Evolutionary conservation across 2,888 invertebrate genomes (phyloP), one percentile per base, ranked within the genome.

Genomic region (Drosophila atroscutellata): DNA sequence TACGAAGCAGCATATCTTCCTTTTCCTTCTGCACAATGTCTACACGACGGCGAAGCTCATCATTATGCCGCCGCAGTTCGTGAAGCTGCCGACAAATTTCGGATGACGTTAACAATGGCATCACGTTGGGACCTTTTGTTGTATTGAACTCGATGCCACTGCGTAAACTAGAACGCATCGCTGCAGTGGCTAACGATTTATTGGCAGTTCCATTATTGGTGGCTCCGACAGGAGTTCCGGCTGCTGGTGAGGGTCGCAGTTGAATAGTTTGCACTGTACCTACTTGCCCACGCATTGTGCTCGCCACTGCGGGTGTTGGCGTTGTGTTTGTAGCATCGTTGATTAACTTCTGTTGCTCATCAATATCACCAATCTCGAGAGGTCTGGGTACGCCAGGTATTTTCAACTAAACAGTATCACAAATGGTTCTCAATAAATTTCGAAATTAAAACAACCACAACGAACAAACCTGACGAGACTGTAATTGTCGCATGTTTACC

Each of bases 81-180:
- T 91, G 77, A 3, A 93, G 72, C 71, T 93, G 92, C 0, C 92
- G 88, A 60, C 91, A 92, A 28, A 93, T 90, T 70, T 93, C 93
- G 5, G 91, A 83, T 32, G 91, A 86, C n/a, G 91, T 87, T 20
- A 92, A 69, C 66, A 91, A 32, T 7, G 92, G 91, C 75, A 91
- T 88, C 11, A 90, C 83, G 56, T 90, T 80, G 3, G 89, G 78
- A 1, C 80, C 55, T 34, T 82, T 79, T 7, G 80, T 63, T 6
- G 75, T 18, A 42, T 49, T 72, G 15, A 57, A 52, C 15, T 83
- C 85, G 24, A 62, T 62, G 26, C 65, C 56, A n/a, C 56, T 54
- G 15, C 73, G 70, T 18, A 75, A 32, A 55, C 45, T 64, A 8
- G 69, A 54, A 45, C 63, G 87, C 65, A 72, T 73, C 24, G 59